Base-by-base conservation (phyloP, 2,113 vertebrate genomes). In the Aythya baeri region DNA sequence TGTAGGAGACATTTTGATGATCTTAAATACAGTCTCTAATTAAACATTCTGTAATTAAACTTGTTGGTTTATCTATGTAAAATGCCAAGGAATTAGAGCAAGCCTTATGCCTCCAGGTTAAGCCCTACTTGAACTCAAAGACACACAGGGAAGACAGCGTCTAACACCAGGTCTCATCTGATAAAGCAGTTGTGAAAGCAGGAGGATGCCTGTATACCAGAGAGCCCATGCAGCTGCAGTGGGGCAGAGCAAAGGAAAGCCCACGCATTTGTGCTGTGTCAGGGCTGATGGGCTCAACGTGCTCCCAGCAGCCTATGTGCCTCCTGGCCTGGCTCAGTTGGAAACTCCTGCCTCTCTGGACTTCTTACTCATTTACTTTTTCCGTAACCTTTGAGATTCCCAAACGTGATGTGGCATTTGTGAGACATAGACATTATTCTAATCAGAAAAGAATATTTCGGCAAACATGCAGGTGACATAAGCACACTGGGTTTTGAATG, bases 1-100 rank as follows among this genome's bases (percentile, higher is more conserved):
- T 46, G 65, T 49, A 90, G 85, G 79, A 93, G 72, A 68, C 29
- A 5, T 93, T 88, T 76, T 83, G 55, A 90, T 93, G 52, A 86
- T 90, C 61, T 86, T 78, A 93, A 93, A 94, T 86, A 73, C 62
- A 90, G 83, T 41, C 61, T 95, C 57, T 94, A 76, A 94, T 91
- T 82, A 96, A 89, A 88, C 72, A 74, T 93, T 95, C 75, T 74
- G 36, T 96, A 91, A 94, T 96, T 93, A 90, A 90, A 61, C 79
- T 65, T 83, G 61, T 71, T 32, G 54, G n/a, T 65, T 95, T 65
- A 91, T 65, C 87, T 89, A 61, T 61, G 84, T 75, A 88, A 95
- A 82, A 91, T 82, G 76, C 58, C 3, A 15, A 81, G 80, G 92
- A 94, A 93, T 95, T 86, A 4, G 25, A 91, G 11, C 23, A 77